Evolutionary conservation across 2,797 vertebrate genomes (phyloP).

Genomic region (Crenuchus spilurus): DNA sequence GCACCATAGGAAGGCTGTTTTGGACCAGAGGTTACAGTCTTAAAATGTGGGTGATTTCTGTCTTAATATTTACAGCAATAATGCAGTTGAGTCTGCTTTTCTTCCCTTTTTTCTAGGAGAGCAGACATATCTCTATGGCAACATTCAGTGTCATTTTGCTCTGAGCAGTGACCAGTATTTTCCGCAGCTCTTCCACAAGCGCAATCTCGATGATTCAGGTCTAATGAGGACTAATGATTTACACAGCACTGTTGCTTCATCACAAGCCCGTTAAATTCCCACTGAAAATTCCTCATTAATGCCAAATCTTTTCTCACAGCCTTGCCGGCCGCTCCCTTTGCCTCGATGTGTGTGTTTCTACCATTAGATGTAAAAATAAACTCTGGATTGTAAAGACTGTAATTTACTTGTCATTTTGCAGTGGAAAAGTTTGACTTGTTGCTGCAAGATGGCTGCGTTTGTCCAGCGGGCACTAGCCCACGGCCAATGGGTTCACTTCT

Average conservation of each 20-base stretch:
- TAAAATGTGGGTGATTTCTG: not conserved
- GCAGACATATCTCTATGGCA: constrained; percentile 49
- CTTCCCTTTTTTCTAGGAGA: constrained; percentile 16
- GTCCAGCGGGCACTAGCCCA: constrained; percentile 26
- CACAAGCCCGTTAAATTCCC: constrained; percentile 2
- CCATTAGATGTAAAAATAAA: constrained; percentile 62
- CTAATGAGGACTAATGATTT: constrained; percentile 50
- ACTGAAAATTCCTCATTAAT: constrained; percentile 28
- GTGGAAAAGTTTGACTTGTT: constrained; percentile 43
- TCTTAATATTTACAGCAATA: constrained; percentile 10
- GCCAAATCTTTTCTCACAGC: not conserved
- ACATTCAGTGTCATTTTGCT: constrained; percentile 47
- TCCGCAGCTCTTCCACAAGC: constrained; percentile 25
- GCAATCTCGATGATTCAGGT: constrained; percentile 43
- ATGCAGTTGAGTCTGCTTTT: constrained; percentile 9
- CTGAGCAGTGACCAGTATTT: constrained; percentile 41
- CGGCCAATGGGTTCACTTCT: constrained; percentile 7
- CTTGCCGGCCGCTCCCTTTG: constrained; percentile 2
- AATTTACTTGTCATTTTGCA: constrained; percentile 49
- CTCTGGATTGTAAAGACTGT: constrained; percentile 48
- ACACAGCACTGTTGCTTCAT: constrained; percentile 43
- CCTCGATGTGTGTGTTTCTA: constrained; percentile 49
- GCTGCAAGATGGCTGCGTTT: constrained; percentile 15
- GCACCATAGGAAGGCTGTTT: not conserved
- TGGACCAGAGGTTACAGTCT: not conserved